Base-by-base conservation (phyloP, 2,113 vertebrate genomes). In the Leucosticte australis region DNA sequence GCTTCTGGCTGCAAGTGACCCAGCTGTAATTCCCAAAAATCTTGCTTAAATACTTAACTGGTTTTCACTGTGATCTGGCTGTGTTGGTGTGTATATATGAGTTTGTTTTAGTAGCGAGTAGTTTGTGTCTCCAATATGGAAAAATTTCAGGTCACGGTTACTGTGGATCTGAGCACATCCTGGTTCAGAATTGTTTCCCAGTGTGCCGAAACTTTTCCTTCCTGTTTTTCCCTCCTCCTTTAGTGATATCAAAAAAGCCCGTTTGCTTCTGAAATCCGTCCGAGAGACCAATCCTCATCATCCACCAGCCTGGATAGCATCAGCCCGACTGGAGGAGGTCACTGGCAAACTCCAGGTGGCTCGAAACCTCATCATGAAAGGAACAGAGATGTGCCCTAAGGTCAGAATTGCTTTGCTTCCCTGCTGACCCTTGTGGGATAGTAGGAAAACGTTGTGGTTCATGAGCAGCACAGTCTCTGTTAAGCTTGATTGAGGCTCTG, bases 341-440 rank as follows among this genome's bases (percentile, higher is more conserved):
- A 99, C 99, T 0, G 99, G 99, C 39, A 99, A 99, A 70, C 98
- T 99, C 62, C 99, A 99, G 75, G 99, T 99, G 49, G 99, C 99
- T 83, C 98, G 99, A 39, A 99, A 99, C 92, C 98, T 99, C 79
- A 99, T 99, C 84, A 99, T 99, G 99, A 99, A 99, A 95, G 99
- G 99, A 86, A 99, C 99, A 1, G 99, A 99, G 94, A 99, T 99
- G 99, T 99, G 99, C 95, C 99, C 98, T 23, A 99, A 99, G 99
- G 99, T 99, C 91, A 97, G 97, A 33, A 70, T 16, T 42, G 4
- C 31, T 87, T 49, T 83, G 20, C 20, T 70, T 67, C 20, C 7
- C 39, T 59, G 37, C 11, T 63, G 41, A 26, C 59, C 18, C 18
- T 73, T 46, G 33, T 13, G 41, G 47, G 33, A 28, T 28, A 2